Percentiles rank a stretch among this genome's conserved stretches.
These are phyloP conservation scores for Heteromurus nitidus DNA, from an alignment of 2,888 invertebrate species.

Conservation along the genomic window DNA sequence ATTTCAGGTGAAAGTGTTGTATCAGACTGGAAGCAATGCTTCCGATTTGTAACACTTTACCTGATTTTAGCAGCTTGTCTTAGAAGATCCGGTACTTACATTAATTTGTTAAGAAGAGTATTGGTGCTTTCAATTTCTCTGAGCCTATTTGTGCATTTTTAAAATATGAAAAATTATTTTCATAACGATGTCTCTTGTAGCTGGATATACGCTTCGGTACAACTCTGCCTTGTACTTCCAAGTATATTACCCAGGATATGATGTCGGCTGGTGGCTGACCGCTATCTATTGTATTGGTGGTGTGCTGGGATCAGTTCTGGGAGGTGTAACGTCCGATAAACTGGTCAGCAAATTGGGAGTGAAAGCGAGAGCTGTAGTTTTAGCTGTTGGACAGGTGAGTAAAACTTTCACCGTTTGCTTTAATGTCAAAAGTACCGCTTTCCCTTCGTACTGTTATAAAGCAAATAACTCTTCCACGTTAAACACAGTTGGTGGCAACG, in stretches of 20 bases:
- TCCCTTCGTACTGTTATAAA: neutral
- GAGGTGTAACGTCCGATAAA: slow-evolving; percentile 87
- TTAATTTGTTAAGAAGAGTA: neutral
- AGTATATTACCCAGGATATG: slow-evolving; percentile 90
- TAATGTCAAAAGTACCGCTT: neutral
- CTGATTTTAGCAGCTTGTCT: slow-evolving; percentile 91
- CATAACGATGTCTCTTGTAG: slow-evolving; percentile 77
- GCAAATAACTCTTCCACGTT: neutral
- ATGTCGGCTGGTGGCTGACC: slow-evolving; percentile 88
- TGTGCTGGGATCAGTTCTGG: slow-evolving; percentile 81
- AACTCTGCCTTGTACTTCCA: slow-evolving; percentile 93
- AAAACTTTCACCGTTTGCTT: neutral
- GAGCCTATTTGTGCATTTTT: too few species aligned
- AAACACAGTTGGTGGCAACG: slow-evolving; percentile 83
- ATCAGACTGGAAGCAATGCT: slow-evolving; percentile 85
- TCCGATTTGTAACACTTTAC: slow-evolving; percentile 86
- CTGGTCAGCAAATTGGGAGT: slow-evolving; percentile 92
- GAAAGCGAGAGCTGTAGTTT: slow-evolving; percentile 85
- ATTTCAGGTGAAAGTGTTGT: slow-evolving; percentile 75
- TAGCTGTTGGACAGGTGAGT: slow-evolving; percentile 83
- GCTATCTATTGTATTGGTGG: slow-evolving; percentile 91
- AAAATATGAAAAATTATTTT: too few species aligned
- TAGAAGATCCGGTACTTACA: slow-evolving; percentile 84
- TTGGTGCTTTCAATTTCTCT: too few species aligned
- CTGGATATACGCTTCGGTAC: slow-evolving; percentile 93